Evolutionary conservation across 1,140 invertebrate genomes (phyloP).

Genomic region (Octopus bimaculoides): DNA sequence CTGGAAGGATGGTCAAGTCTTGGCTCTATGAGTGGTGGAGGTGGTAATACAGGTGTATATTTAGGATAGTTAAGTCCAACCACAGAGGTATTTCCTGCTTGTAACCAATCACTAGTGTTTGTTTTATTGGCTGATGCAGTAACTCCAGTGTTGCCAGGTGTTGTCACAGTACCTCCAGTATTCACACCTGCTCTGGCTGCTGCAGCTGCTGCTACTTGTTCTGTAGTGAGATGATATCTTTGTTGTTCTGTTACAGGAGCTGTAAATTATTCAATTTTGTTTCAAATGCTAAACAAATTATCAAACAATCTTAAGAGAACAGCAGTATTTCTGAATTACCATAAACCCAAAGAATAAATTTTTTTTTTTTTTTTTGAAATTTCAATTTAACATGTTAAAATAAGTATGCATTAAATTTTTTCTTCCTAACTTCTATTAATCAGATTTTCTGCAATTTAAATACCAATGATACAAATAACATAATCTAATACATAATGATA

Average conservation of each 20-base stretch:
- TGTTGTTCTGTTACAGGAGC: conserved; percentile 28
- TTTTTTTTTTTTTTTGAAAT: too few species aligned
- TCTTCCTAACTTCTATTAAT: too few species aligned
- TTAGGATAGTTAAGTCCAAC: neutral
- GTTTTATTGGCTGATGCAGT: neutral
- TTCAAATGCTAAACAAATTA: conserved; percentile 2
- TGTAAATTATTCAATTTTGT: conserved; percentile 16
- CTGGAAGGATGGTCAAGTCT: conserved; percentile 34
- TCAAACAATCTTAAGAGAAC: neutral
- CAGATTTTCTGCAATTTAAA: too few species aligned
- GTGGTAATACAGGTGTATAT: conserved; percentile 38
- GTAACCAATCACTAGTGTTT: conserved; percentile 65
- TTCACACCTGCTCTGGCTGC: neutral
- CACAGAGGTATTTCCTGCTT: conserved; percentile 39
- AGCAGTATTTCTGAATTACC: neutral
- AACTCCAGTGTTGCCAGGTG: neutral
- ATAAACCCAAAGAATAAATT: too few species aligned
- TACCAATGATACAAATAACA: too few species aligned
- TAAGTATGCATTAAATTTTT: too few species aligned
- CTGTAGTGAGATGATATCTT: conserved; percentile 26
- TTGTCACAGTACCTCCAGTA: neutral
- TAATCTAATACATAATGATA: too few species aligned
- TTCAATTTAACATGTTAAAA: too few species aligned
- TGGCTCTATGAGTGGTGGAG: conserved; percentile 51
- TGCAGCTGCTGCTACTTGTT: conserved; percentile 29